Conservation (phyloP, 2,113 vertebrate genomes). For the Phalacrocorax brasilianus region DNA sequence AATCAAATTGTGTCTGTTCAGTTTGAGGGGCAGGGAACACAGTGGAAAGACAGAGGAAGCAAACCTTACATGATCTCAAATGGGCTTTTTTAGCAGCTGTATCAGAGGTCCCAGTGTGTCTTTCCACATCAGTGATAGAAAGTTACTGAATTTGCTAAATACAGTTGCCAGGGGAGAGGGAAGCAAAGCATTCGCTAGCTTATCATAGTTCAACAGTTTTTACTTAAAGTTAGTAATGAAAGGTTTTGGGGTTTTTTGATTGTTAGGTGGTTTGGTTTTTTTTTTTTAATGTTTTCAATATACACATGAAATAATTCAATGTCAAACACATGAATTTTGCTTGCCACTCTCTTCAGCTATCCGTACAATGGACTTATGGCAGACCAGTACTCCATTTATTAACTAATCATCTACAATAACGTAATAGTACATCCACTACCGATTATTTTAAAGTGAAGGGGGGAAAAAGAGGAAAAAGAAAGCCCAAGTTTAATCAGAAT, state of each 20-base stretch:
- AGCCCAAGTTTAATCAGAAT: background rate
- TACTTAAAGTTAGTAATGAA: background rate
- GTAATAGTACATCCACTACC: background rate
- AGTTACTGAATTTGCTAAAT: background rate
- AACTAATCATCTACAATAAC: background rate
- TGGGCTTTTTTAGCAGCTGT: background rate
- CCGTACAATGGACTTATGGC: background rate
- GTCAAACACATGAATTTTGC: background rate
- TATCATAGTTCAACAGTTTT: background rate
- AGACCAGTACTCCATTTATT: background rate
- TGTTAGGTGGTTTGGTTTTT: too few relatives aligned
- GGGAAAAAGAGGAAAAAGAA: background rate
- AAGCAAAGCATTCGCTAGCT: background rate
- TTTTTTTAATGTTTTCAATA: background rate
- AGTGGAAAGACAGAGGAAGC: background rate
- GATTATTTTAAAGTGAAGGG: background rate
- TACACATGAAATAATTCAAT: background rate
- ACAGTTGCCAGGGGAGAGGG: background rate
- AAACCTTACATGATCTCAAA: background rate
- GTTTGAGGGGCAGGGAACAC: background rate
- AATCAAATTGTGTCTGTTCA: background rate
- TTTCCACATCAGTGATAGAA: background rate
- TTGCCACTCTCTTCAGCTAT: background rate
- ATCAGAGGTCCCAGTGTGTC: background rate
- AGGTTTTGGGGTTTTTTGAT: background rate